phyloP scores from a whole-genome alignment of 2,113 vertebrate genomes.

The Solea senegalensis region DNA sequence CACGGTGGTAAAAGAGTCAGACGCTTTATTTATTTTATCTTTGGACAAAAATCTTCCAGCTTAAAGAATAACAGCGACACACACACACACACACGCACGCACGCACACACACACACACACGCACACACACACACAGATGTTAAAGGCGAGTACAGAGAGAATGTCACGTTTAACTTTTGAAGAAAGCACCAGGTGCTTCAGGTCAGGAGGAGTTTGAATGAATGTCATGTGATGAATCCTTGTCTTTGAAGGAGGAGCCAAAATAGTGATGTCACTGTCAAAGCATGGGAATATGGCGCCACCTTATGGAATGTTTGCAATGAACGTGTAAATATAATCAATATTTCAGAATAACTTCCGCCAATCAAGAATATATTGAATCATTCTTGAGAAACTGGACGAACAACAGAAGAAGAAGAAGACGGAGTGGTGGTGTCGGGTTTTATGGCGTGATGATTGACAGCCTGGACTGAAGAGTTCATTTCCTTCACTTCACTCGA shows the following conservation, averaged over 20 bases:
- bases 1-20: slow-evolving; percentile 3
- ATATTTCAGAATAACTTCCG: too few species aligned
- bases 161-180: slow-evolving; percentile 6
- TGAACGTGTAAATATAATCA: too few species aligned
- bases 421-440: background rate
- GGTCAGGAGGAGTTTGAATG: too few species aligned
- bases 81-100: too few species aligned
- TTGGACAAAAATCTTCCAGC: slow-evolving; percentile 8
- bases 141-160: background rate
- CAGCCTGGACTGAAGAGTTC: slow-evolving; percentile 10
- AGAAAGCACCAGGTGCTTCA: too few species aligned
- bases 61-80: slow-evolving; percentile 11
- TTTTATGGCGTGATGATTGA: slow-evolving; percentile 9
- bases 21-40: slow-evolving; percentile 41
- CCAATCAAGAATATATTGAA: too few species aligned
- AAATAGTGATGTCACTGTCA: too few species aligned
- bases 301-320: too few species aligned
- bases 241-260: too few species aligned
- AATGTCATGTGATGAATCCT: too few species aligned
- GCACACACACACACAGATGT: slow-evolving; percentile 37
- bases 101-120: too few species aligned
- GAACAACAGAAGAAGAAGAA: slow-evolving; percentile 1
- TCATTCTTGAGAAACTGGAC: background rate
- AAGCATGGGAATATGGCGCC: too few species aligned
- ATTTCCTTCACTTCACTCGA: slow-evolving; percentile 27